These are phyloP conservation scores for Papilio polyxenes DNA, from an alignment of 1,140 invertebrate species.

Conservation along the genomic window DNA sequence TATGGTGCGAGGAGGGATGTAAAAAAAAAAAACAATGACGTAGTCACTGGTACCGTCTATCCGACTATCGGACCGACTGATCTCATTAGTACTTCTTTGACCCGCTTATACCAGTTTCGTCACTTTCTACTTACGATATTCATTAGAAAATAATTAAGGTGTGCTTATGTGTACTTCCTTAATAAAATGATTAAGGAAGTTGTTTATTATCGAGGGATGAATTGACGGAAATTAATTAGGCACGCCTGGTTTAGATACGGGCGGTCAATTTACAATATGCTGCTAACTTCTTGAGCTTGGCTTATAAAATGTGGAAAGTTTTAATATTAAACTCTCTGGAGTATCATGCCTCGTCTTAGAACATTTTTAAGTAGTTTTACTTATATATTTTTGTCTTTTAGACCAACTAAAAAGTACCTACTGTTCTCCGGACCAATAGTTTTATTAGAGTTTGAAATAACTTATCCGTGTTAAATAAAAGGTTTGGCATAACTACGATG, in stretches of 20 bases:
- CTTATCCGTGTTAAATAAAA: not conserved
- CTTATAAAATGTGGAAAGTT: not conserved
- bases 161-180: constrained; percentile 19
- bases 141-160: constrained; percentile 47
- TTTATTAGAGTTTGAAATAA: not conserved
- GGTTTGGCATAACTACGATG: not conserved
- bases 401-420: not conserved
- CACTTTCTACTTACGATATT: constrained; percentile 55
- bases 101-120: constrained; percentile 51
- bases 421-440: not conserved
- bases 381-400: not conserved
- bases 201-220: constrained; percentile 8
- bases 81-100: constrained; percentile 52
- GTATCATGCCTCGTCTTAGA: not conserved
- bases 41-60: constrained; percentile 40
- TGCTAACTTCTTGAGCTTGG: not conserved
- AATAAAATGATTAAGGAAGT: constrained; percentile 23
- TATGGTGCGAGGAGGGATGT: constrained; percentile 34
- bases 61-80: constrained; percentile 24
- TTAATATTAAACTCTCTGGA: not conserved
- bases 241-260: not conserved
- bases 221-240: constrained; percentile 22
- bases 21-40: constrained; percentile 43
- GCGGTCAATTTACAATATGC: not conserved
- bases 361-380: not conserved